Conservation (phyloP, 2,888 invertebrate genomes). For the Kuschelorhynchus macadamiae region DNA sequence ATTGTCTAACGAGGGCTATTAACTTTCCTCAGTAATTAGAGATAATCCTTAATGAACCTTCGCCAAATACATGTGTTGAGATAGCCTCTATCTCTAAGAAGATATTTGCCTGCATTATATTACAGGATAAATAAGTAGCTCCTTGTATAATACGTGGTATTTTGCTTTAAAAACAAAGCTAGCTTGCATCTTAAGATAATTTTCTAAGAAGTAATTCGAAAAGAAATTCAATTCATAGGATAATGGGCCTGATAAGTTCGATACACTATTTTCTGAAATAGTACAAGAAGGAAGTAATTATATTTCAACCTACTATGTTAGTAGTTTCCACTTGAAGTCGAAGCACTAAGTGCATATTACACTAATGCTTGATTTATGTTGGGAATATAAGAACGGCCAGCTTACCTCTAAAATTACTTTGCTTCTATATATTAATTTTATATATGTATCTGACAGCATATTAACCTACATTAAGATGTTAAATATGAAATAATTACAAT, state of each 20-base stretch:
- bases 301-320: slow-evolving; percentile 29
- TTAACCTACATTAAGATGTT: no score
- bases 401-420: not conserved
- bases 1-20: slow-evolving; percentile 13
- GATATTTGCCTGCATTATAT: slow-evolving; percentile 3
- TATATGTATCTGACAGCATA: slow-evolving; percentile 1
- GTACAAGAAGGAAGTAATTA: slow-evolving; percentile 44
- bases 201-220: slow-evolving; percentile 28
- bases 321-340: slow-evolving; percentile 24
- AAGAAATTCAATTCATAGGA: slow-evolving; percentile 25
- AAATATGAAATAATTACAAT: no score
- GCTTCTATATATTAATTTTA: slow-evolving; percentile 8
- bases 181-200: slow-evolving; percentile 13
- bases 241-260: slow-evolving; percentile 30
- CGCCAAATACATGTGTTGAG: not conserved
- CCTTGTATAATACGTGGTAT: slow-evolving; percentile 15
- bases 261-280: slow-evolving; percentile 34
- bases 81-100: not conserved
- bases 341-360: slow-evolving; percentile 31
- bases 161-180: slow-evolving; percentile 17
- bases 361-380: slow-evolving; percentile 31
- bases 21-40: slow-evolving; percentile 30
- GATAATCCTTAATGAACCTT: slow-evolving; percentile 15
- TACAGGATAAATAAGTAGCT: slow-evolving; percentile 12
- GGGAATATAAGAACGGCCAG: slow-evolving; percentile 21